Percentiles rank a stretch among this genome's conserved stretches.
These are phyloP conservation scores for Unio delphinus DNA, from an alignment of 2,888 invertebrate species.

Conservation along the genomic window DNA sequence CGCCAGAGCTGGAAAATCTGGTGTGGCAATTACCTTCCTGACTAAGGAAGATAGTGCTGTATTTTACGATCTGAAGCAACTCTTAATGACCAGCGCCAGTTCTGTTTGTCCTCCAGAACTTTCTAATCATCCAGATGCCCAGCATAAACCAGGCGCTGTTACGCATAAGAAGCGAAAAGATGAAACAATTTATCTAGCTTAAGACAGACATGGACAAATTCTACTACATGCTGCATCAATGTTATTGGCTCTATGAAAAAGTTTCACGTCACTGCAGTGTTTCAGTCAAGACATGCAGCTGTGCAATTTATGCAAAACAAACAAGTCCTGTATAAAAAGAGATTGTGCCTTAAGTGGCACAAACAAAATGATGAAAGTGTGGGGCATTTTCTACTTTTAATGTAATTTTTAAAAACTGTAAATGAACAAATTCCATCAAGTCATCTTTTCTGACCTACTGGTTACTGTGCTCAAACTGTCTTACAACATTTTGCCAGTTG, in stretches of 20 bases:
- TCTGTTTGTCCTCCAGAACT: constrained; percentile 96
- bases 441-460: too few species aligned
- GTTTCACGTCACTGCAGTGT: too few species aligned
- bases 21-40: constrained; percentile 95
- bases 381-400: too few species aligned
- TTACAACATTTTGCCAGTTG: too few species aligned
- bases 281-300: too few species aligned
- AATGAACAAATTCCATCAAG: too few species aligned
- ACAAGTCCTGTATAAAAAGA: not conserved
- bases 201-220: not conserved
- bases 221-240: too few species aligned
- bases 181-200: constrained; percentile 58
- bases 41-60: constrained; percentile 96
- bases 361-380: too few species aligned
- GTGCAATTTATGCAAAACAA: not conserved
- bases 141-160: constrained; percentile 95
- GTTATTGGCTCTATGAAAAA: too few species aligned
- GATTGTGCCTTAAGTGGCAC: too few species aligned
- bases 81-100: constrained; percentile 86
- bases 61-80: constrained; percentile 97
- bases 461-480: too few species aligned
- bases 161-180: constrained; percentile 82
- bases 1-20: constrained; percentile 98
- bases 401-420: too few species aligned
- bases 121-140: constrained; percentile 98